Percentiles rank a stretch among this genome's conserved stretches.
phyloP scores from a whole-genome alignment of 2,797 vertebrate genomes.

The Coracias cyanogaster region DNA sequence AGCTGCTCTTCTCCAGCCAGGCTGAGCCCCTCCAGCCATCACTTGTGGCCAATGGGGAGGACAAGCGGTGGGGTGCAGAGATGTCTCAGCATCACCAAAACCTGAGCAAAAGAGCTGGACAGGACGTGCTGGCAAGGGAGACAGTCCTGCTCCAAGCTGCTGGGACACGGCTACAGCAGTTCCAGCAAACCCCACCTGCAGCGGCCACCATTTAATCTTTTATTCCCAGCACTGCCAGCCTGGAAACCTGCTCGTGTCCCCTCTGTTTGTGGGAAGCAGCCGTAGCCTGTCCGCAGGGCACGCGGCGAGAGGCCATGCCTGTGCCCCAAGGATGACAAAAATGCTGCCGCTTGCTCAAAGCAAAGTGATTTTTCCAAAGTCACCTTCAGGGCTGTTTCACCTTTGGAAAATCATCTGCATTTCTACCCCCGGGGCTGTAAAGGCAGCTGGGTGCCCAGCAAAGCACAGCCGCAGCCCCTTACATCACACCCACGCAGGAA shows the following conservation, averaged over 20 bases:
- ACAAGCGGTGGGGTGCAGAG: background rate
- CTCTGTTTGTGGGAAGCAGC: background rate
- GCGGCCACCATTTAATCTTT: background rate
- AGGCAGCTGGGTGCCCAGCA: background rate
- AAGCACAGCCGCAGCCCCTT: background rate
- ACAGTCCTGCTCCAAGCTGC: background rate
- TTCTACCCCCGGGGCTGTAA: background rate
- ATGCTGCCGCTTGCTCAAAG: background rate
- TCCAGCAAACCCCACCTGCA: background rate
- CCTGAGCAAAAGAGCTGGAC: background rate
- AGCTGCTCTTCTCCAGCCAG: background rate
- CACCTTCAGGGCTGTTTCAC: background rate
- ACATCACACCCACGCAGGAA: background rate
- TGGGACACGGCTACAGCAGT: background rate
- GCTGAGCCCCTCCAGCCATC: background rate
- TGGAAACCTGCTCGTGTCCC: background rate
- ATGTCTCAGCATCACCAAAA: background rate
- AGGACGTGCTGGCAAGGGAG: background rate
- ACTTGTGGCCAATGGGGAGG: rapidly evolving
- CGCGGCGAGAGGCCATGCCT: too few relatives aligned
- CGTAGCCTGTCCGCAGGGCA: background rate
- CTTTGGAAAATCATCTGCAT: background rate
- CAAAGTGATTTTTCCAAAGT: background rate
- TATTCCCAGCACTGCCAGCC: background rate
- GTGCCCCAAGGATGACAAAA: too few relatives aligned